A percentile compares a stretch with the other conserved stretches of the same genome.
Evolutionary conservation across 2,113 vertebrate species (phyloP).

Genomic region (Petaurus breviceps): DNA sequence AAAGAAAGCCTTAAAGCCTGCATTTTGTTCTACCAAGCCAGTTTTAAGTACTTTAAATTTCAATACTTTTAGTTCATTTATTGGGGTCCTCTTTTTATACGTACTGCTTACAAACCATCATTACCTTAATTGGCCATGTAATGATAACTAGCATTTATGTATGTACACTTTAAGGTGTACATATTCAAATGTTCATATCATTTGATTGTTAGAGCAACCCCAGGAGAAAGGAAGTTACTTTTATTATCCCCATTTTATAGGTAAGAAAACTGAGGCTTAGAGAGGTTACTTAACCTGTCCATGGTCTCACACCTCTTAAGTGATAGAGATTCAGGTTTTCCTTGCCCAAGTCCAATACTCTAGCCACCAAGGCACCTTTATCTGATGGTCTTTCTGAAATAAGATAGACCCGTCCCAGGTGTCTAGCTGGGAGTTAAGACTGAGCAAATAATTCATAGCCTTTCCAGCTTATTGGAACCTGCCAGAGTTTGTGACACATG

Average conservation of each 20-base stretch:
- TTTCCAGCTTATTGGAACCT: neutral
- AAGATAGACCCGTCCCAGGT: neutral
- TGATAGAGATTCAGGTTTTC: neutral
- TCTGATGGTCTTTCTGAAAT: neutral
- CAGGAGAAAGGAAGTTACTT: neutral
- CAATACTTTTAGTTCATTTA: neutral
- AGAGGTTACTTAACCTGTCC: neutral
- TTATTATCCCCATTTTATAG: neutral
- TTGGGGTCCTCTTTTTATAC: neutral
- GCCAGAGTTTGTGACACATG: neutral
- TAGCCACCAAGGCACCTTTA: neutral
- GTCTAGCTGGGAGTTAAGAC: neutral
- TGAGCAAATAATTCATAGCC: neutral
- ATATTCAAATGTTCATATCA: neutral
- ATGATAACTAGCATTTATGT: neutral
- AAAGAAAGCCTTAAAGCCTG: neutral
- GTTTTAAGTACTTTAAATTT: neutral
- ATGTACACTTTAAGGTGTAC: neutral
- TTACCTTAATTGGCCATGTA: neutral
- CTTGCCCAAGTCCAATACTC: neutral
- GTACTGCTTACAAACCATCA: neutral
- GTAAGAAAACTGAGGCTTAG: neutral
- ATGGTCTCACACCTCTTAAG: neutral
- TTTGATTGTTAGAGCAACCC: neutral
- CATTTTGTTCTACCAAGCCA: neutral